A percentile compares a stretch with the other conserved stretches of the same genome.
phyloP scores from a whole-genome alignment of 2,113 vertebrate genomes.

The Trogon melanurus region DNA sequence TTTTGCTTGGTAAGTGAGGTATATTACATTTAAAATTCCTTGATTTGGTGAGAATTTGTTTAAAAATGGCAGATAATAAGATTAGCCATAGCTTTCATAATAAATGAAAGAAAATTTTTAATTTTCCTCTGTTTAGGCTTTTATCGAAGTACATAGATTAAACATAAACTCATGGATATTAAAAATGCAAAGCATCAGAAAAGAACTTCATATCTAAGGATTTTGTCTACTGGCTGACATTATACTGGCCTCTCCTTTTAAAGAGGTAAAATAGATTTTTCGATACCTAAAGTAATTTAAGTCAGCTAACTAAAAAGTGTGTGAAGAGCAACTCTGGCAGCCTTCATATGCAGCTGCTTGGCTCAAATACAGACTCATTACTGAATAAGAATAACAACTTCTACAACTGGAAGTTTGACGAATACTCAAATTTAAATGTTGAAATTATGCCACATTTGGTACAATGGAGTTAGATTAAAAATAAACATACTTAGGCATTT shows the following conservation, averaged over 20 bases:
- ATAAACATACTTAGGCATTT: slow-evolving; percentile 25
- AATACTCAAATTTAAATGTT: slow-evolving; percentile 46
- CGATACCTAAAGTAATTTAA: slow-evolving; percentile 55
- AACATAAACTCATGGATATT: not conserved
- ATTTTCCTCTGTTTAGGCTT: not conserved
- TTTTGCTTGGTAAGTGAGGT: not conserved
- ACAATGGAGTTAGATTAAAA: slow-evolving; percentile 44
- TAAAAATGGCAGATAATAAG: not conserved
- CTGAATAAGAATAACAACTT: slow-evolving; percentile 57
- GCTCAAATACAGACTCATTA: slow-evolving; percentile 54
- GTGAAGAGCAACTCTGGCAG: slow-evolving; percentile 48
- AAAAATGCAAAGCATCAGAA: not conserved
- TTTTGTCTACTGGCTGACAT: slow-evolving; percentile 46
- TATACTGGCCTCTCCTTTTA: slow-evolving; percentile 28
- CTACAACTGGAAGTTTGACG: slow-evolving; percentile 60
- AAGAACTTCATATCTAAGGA: not conserved
- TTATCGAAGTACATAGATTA: not conserved
- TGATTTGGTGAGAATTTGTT: not conserved
- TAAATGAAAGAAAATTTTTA: not conserved
- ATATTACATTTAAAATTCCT: not conserved
- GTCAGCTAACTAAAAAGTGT: slow-evolving; percentile 40
- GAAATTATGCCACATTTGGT: slow-evolving; percentile 51
- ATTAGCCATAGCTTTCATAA: not conserved
- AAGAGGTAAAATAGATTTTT: slow-evolving; percentile 49
- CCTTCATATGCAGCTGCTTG: slow-evolving; percentile 54